Evolutionary conservation across 2,888 invertebrate species (phyloP).

Genomic region (Nowickia ferox): DNA sequence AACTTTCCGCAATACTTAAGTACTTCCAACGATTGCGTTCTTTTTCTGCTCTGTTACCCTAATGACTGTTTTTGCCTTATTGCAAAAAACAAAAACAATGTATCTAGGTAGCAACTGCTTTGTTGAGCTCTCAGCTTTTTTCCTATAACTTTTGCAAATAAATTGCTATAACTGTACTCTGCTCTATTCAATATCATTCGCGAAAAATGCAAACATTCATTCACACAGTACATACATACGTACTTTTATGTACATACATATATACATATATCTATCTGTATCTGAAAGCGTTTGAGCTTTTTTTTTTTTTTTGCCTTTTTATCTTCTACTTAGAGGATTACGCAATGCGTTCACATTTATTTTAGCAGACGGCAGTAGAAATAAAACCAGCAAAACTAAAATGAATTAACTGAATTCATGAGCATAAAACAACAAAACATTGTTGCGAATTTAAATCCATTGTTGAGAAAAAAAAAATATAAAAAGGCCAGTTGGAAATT

Average conservation of each 20-base stretch:
- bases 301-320: neutral
- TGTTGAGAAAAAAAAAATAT: neutral
- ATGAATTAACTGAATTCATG: conserved; percentile 46
- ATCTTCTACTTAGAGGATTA: conserved; percentile 65
- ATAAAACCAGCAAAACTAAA: conserved; percentile 4
- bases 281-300: conserved; percentile 40
- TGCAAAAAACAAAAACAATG: conserved; percentile 15
- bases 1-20: neutral
- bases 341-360: conserved; percentile 72
- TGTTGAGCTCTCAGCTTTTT: conserved; percentile 10
- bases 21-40: conserved; percentile 5
- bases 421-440: conserved; percentile 42
- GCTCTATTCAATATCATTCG: conserved; percentile 49
- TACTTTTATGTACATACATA: neutral
- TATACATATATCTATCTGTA: conserved; percentile 23
- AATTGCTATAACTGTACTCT: conserved; percentile 61
- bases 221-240: neutral
- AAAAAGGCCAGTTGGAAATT: conserved; percentile 47
- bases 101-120: conserved; percentile 54
- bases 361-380: conserved; percentile 44
- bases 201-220: neutral
- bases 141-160: conserved; percentile 40
- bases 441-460: conserved; percentile 61
- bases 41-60: conserved; percentile 4
- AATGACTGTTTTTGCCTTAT: conserved; percentile 13